Conservation (phyloP, 2,888 invertebrate genomes). For the Salpingus planirostris region DNA sequence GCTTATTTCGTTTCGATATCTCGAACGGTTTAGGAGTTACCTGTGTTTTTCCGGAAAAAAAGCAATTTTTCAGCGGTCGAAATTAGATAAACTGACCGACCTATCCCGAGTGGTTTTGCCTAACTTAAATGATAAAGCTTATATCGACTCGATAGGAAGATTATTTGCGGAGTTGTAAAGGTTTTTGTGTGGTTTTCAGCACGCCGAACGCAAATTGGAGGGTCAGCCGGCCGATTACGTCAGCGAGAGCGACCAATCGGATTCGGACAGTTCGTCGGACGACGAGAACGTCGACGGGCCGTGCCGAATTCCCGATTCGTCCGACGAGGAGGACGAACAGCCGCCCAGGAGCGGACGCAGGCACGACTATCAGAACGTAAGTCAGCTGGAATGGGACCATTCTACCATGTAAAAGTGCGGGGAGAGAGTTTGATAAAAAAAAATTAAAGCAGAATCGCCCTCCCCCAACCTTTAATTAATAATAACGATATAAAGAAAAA, state of each 20-base stretch:
- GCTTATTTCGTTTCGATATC: no score
- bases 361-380: conserved; percentile 61
- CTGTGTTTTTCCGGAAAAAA: no score
- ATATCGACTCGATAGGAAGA: no score
- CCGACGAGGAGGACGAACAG: conserved; percentile 47
- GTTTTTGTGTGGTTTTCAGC: no score
- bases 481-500: conserved; percentile 2
- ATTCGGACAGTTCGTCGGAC: conserved; percentile 38
- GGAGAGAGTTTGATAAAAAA: conserved; percentile 4
- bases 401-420: conserved; percentile 58
- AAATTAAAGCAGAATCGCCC: conserved; percentile 3
- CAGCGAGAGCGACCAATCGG: conserved; percentile 37
- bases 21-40: no score
- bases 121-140: no score
- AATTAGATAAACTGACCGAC: no score
- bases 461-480: conserved; percentile 6
- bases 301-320: conserved; percentile 48
- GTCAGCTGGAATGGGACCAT: conserved; percentile 71
- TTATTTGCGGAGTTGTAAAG: no score
- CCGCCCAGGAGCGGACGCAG: conserved; percentile 37
- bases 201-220: conserved; percentile 36
- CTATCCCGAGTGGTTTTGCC: no score
- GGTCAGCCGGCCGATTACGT: conserved; percentile 28
- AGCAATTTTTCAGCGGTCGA: no score
- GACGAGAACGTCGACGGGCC: conserved; percentile 37